Evolutionary conservation across 2,888 invertebrate genomes (phyloP).

Genomic region (Pyrrhia umbra): DNA sequence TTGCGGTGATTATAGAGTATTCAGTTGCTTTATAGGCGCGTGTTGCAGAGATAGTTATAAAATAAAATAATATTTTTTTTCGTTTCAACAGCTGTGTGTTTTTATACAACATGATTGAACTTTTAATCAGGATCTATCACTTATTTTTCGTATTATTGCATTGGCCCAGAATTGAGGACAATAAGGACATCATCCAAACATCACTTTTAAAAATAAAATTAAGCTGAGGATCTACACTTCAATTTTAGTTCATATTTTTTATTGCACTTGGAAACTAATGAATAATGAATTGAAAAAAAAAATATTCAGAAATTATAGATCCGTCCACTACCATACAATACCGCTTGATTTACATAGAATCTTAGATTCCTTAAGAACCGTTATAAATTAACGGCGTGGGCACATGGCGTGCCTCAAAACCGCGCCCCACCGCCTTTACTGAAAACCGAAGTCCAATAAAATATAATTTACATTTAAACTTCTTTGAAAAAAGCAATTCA

Average conservation of each 20-base stretch:
- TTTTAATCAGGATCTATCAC: too few relatives aligned
- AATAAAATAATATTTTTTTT: constrained; percentile 7
- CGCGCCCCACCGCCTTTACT: constrained; percentile 23
- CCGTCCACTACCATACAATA: too few relatives aligned
- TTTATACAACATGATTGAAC: not conserved
- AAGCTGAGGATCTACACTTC: too few relatives aligned
- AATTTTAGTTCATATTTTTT: too few relatives aligned
- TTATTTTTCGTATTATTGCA: too few relatives aligned
- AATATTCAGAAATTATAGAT: too few relatives aligned
- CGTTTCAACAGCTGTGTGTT: constrained; percentile 20
- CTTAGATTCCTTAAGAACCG: constrained; percentile 19
- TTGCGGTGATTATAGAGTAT: constrained; percentile 38
- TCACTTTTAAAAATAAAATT: too few relatives aligned
- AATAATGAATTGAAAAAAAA: too few relatives aligned
- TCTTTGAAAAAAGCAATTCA: constrained; percentile 59
- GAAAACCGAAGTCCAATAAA: constrained; percentile 62
- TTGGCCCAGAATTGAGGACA: too few relatives aligned
- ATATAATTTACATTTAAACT: constrained; percentile 62
- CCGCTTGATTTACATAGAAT: constrained; percentile 13
- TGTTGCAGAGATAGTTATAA: constrained; percentile 13
- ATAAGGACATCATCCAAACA: too few relatives aligned
- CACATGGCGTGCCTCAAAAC: constrained; percentile 44
- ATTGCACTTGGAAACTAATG: too few relatives aligned
- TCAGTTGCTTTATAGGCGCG: constrained; percentile 27
- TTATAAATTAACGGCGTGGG: constrained; percentile 31